Evolutionary conservation across 2,113 vertebrate genomes (phyloP).

Genomic region (Scalopus aquaticus): DNA sequence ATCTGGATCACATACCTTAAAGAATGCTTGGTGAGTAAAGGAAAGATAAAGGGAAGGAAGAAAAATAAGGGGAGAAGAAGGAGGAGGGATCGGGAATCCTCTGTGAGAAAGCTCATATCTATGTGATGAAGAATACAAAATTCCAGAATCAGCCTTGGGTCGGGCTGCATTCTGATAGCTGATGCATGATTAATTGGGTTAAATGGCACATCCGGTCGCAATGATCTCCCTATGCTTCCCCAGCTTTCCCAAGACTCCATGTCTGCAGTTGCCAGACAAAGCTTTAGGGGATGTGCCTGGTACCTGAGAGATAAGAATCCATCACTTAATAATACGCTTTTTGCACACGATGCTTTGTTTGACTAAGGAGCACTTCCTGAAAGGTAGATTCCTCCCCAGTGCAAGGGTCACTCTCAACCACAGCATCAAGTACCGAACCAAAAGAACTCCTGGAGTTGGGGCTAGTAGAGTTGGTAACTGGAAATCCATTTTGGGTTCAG

Average conservation of each 20-base stretch:
- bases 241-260: background rate
- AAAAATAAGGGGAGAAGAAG: background rate
- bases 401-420: background rate
- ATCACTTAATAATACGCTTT: slow-evolving; percentile 40
- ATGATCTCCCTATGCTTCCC: background rate
- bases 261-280: slow-evolving; percentile 9
- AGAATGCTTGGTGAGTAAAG: background rate
- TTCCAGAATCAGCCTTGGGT: background rate
- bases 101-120: slow-evolving; percentile 24
- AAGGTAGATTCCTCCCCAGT: background rate
- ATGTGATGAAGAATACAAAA: slow-evolving; percentile 10
- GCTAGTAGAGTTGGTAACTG: background rate
- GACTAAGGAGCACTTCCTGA: slow-evolving; percentile 3
- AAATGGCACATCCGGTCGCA: background rate
- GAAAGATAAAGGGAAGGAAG: background rate
- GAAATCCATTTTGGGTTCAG: background rate
- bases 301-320: slow-evolving; percentile 23
- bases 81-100: background rate
- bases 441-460: background rate
- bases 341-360: slow-evolving; percentile 3
- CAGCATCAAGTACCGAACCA: background rate
- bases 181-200: slow-evolving; percentile 34
- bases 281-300: slow-evolving; percentile 3
- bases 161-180: slow-evolving; percentile 12
- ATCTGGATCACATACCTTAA: background rate